These are phyloP conservation scores for Sylvilagus bachmani DNA, from an alignment of 2,113 vertebrate genomes.

Conservation along the genomic window DNA sequence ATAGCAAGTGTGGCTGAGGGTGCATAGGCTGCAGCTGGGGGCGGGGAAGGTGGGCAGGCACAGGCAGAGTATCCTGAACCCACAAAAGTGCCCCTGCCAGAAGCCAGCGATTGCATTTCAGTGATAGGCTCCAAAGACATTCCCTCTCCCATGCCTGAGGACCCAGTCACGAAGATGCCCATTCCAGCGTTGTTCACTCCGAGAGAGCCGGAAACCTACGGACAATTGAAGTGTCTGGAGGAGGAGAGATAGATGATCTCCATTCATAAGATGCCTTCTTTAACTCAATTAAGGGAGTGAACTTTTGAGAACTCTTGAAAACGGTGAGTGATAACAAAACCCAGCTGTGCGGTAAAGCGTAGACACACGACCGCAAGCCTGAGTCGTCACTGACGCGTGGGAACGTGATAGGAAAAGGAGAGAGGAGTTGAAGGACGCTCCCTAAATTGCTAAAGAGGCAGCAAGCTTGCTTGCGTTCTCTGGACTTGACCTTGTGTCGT, in stretches of 20 bases:
- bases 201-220: background rate
- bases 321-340: background rate
- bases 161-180: background rate
- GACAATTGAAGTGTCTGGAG: background rate
- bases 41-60: too few relatives aligned
- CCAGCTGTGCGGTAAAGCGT: background rate
- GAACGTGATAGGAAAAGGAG: background rate
- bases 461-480: background rate
- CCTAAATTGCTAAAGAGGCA: background rate
- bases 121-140: accelerated
- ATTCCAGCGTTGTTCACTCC: background rate
- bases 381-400: accelerated
- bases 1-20: background rate
- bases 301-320: background rate
- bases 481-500: background rate
- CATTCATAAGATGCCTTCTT: background rate
- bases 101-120: background rate
- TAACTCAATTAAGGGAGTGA: background rate
- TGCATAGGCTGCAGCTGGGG: background rate
- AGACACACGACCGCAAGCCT: background rate
- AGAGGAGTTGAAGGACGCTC: background rate
- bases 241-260: background rate
- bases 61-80: background rate
- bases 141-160: background rate
- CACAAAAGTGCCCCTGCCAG: accelerated